Evolutionary conservation across 2,888 invertebrate species (phyloP).

Genomic region (Brachycybe producta): DNA sequence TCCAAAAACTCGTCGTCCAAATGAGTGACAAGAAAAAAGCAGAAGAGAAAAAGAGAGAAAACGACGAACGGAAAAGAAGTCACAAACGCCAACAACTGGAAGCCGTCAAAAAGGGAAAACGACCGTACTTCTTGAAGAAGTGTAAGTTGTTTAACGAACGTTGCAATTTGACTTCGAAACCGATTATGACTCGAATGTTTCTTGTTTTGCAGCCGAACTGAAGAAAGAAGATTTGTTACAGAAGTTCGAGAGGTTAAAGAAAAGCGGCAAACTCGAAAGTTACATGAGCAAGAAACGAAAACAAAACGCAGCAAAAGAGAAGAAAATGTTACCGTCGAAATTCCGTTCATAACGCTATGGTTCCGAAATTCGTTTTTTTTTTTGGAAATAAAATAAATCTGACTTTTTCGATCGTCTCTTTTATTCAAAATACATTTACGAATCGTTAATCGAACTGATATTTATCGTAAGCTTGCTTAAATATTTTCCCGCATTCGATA

Average conservation of each 20-base stretch:
- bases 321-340: constrained; percentile 30
- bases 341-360: background rate
- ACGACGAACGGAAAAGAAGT: constrained; percentile 41
- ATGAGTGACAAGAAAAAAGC: too few species aligned
- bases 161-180: background rate
- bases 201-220: constrained; percentile 54
- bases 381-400: background rate
- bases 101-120: constrained; percentile 51
- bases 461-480: constrained; percentile 59
- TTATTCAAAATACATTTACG: background rate
- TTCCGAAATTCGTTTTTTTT: background rate
- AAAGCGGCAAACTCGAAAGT: constrained; percentile 59
- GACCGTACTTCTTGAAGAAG: constrained; percentile 57
- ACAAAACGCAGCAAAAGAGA: constrained; percentile 45
- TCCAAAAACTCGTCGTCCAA: constrained; percentile 63
- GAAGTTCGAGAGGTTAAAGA: constrained; percentile 67
- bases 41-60: constrained; percentile 46
- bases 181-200: background rate
- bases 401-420: too few species aligned
- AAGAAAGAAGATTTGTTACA: constrained; percentile 58
- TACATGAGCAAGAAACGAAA: constrained; percentile 69
- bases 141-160: constrained; percentile 47
- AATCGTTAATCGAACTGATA: constrained; percentile 37
- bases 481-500: constrained; percentile 70
- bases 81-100: constrained; percentile 45